Base-by-base conservation (phyloP, 2,113 vertebrate genomes). In the Corythaeola cristata region DNA sequence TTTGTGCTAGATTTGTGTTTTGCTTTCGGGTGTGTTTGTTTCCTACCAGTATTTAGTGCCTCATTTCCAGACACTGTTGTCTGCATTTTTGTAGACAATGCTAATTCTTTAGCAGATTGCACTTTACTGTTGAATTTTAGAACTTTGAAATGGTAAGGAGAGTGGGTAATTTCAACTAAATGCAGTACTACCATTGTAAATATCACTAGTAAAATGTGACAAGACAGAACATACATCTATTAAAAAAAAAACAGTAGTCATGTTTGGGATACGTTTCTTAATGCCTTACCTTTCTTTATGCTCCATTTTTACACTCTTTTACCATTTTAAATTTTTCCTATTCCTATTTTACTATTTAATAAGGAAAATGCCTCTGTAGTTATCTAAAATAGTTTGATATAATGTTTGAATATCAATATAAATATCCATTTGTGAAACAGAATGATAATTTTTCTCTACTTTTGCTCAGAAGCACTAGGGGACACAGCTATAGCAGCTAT, bases 1-100 rank as follows among this genome's bases (percentile, higher is more conserved):
- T 96, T 97, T 97, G 67, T 90, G 89, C 15, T 32, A 95, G 89
- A 96, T 97, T 95, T 96, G 85, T 95, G 72, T 69, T 95, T 85
- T 90, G 72, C 26, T 76, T 88, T 88, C n/a, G 20, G 26, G 15
- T 52, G 21, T 49, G 35, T 0, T 55, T 86, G 89, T 73, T 81
- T 59, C 11, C 69, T 94, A 41, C 66, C 81, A 87, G 30, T 73
- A 95, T 94, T 96, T 79, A 96, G 44, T 76, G 90, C 12, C 45
- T 53, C 28, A 72, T 91, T 96, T 97, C 67, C 76, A 96, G 88
- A 93, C 73, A 78, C 33, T 90, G 37, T 44, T 60, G 89, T 96
- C 93, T 97, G 50, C 47, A 71, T 93, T 96, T 97, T 91, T 93
- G 88, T 89, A 96, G 79, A 92, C 72, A 94, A 78, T 64, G 77